Percentiles rank a stretch among this genome's conserved stretches.
Evolutionary conservation across 2,797 vertebrate genomes (phyloP).

Genomic region (Coracias cyanogaster): DNA sequence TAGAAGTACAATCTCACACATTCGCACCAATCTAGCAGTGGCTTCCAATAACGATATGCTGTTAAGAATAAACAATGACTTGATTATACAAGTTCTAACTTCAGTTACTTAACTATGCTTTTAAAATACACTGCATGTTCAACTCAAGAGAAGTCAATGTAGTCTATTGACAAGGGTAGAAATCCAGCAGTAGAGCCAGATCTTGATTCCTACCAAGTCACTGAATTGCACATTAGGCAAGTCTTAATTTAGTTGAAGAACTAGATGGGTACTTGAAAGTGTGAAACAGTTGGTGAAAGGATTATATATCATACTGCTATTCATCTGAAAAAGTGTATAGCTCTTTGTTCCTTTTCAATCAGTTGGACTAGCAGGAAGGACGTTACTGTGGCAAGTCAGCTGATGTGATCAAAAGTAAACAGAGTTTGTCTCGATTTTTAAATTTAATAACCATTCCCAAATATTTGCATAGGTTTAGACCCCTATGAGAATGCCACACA

Average conservation of each 20-base stretch:
- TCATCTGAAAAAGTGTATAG: neutral
- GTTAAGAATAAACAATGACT: neutral
- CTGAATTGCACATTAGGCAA: neutral
- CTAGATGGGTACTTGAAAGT: neutral
- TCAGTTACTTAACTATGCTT: neutral
- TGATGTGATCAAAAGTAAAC: neutral
- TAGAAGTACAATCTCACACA: neutral
- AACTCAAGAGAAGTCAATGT: neutral
- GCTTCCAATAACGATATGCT: neutral
- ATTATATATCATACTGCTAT: neutral
- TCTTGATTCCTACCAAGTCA: neutral
- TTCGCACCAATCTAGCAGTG: neutral
- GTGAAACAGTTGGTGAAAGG: neutral
- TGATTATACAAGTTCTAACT: neutral
- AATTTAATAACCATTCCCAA: neutral
- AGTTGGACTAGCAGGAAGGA: neutral
- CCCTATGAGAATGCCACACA: neutral
- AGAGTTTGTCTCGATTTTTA: neutral
- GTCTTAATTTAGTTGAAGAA: neutral
- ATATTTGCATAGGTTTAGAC: neutral
- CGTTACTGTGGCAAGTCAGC: slow-evolving; percentile 6
- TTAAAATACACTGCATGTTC: neutral
- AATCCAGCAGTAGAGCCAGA: neutral
- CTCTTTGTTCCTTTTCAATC: slow-evolving; percentile 5
- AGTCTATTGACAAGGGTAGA: neutral